Percentiles rank a stretch among this genome's conserved stretches.
phyloP scores from a whole-genome alignment of 2,888 invertebrate species.

The Tetragonula carbonaria region DNA sequence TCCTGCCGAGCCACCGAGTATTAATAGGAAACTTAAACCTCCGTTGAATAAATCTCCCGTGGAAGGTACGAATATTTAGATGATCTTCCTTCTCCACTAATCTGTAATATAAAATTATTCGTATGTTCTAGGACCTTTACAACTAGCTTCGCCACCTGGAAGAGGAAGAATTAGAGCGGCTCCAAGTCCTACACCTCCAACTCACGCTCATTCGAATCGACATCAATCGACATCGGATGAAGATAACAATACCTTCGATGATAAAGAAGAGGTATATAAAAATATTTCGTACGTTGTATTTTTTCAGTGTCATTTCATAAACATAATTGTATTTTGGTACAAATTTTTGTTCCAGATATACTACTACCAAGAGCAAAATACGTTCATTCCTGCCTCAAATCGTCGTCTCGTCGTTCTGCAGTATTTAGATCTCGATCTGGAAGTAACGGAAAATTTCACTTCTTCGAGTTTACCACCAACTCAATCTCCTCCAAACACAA shows the following conservation, averaged over 20 bases:
- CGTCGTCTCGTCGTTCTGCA: constrained; percentile 86
- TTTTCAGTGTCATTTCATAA: not conserved
- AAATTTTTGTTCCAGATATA: constrained; percentile 80
- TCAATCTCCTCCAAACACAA: constrained; percentile 83
- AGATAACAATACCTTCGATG: constrained; percentile 82
- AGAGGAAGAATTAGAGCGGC: constrained; percentile 84
- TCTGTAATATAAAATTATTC: not conserved
- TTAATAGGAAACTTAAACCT: constrained; percentile 93
- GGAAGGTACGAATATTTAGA: constrained; percentile 72
- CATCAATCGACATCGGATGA: constrained; percentile 84
- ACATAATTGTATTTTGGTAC: constrained; percentile 2
- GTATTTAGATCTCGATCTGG: constrained; percentile 94
- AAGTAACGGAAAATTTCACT: constrained; percentile 84
- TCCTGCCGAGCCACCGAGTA: constrained; percentile 88
- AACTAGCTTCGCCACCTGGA: constrained; percentile 83
- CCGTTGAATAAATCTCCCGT: constrained; percentile 77
- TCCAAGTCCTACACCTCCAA: constrained; percentile 85
- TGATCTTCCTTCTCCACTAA: not conserved
- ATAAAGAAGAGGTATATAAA: constrained; percentile 82
- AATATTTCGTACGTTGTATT: not conserved
- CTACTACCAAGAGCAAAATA: constrained; percentile 81
- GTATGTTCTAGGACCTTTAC: constrained; percentile 76
- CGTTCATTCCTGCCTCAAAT: constrained; percentile 80
- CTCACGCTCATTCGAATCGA: constrained; percentile 74
- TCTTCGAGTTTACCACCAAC: constrained; percentile 81